Base-by-base conservation (phyloP, 2,113 vertebrate genomes). In the Silurus asotus region DNA sequence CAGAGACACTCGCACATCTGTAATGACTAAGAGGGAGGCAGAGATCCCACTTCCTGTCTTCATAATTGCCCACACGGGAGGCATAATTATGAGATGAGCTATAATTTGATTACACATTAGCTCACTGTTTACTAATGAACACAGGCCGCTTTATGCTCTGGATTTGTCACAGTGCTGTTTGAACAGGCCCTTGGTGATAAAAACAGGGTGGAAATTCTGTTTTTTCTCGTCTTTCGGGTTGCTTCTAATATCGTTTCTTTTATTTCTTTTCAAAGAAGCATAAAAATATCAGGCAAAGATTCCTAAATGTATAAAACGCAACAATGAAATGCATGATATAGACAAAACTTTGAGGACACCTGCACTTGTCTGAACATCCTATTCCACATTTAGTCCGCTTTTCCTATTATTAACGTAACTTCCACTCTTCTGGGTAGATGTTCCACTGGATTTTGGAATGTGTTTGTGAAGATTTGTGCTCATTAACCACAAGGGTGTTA, bases 111-210 rank as follows among this genome's bases (percentile, higher is more conserved):
- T 79, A 79, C 55, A 20, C 76, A 79, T 79, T 37, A 79, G 53
- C 76, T 59, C 55, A 79, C 55, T 79, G 76, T 79, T 79, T 79
- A 79, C 76, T 79, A 79, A 58, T 79, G 76, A 79, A 59, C 55
- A 79, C 55, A 59, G 55, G 15, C 76, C 76, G 23, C 59, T 79
- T 79, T 79, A 79, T 4, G 4, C 7, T 10, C 75, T 8, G 53
- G 75, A 55, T 15, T n/a, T 58, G 53, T 15, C 8, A 19, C 2
- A 37, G 37, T 78, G 76, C 25, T 58, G 55, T 19, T 78, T 58
- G 8, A 78, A 28, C 14, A 78, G 51, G 51, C 5, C 10, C 25
- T 56, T 5, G 9, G 15, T 77, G 1, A 77, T 28, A n/a, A 55
- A 49, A 53, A 55, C 25, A 6, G 51, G 74, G 17, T 3, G 25